Conservation (phyloP, 1,140 invertebrate genomes). For the Aradophagus sp. region DNA sequence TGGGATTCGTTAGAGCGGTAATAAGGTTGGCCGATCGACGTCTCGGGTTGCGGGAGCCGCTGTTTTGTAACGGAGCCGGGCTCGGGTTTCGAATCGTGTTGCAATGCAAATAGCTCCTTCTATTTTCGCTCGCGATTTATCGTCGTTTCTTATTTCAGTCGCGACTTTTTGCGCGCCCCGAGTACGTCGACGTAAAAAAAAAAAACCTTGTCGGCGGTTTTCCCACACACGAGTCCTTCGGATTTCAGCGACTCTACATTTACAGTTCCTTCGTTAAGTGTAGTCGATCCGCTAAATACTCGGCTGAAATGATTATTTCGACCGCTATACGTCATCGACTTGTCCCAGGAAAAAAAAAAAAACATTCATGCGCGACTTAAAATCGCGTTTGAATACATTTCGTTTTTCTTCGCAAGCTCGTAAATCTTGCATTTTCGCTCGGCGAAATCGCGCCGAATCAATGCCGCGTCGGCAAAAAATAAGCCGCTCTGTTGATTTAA, state of each 20-base stretch:
- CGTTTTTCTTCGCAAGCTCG: conserved; percentile 8
- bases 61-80: conserved; percentile 17
- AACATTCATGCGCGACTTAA: conserved; percentile 6
- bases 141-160: neutral
- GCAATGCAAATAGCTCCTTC: conserved; percentile 31
- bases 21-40: conserved; percentile 43
- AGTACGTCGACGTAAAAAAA: too few relatives aligned
- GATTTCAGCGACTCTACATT: too few relatives aligned
- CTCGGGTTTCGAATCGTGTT: conserved; percentile 5
- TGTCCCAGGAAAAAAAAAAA: too few relatives aligned
- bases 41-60: conserved; percentile 7
- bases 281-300: too few relatives aligned
- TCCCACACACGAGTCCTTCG: too few relatives aligned
- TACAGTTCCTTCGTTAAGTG: too few relatives aligned
- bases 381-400: conserved; percentile 24
- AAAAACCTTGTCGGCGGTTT: too few relatives aligned
- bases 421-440: conserved; percentile 22
- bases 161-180: conserved; percentile 2
- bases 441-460: conserved; percentile 2
- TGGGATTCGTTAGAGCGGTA: conserved; percentile 48
- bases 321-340: too few relatives aligned
- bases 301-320: too few relatives aligned
- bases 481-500: too few relatives aligned
- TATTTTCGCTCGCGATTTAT: conserved; percentile 15
- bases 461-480: neutral